Evolutionary conservation across 92 coral and sea anemone species (phyloP).

Genomic region (Parazoanthus atlanticus): DNA sequence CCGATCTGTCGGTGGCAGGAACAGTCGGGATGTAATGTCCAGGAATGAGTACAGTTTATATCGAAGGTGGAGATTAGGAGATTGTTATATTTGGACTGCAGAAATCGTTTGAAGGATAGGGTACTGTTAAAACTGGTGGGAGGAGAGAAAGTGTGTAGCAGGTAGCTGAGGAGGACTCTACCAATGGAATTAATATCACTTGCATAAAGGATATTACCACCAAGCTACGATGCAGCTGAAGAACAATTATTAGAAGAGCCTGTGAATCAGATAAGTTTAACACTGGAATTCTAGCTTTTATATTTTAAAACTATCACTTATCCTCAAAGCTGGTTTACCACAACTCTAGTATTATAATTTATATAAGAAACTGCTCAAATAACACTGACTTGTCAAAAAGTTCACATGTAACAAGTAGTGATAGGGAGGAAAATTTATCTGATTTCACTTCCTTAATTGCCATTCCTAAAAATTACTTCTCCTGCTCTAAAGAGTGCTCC

Average conservation of each 20-base stretch:
- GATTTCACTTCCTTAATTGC: neutral
- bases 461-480: constrained; percentile 1
- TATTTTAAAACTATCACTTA: neutral
- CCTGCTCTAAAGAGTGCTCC: neutral
- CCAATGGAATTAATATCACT: neutral
- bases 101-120: no score
- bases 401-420: neutral
- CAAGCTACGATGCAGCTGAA: neutral
- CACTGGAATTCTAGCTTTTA: neutral
- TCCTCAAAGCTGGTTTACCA: no score
- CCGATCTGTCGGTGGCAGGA: no score
- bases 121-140: no score
- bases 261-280: neutral
- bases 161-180: neutral
- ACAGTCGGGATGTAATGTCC: no score
- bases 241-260: neutral
- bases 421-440: neutral
- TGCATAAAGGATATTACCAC: neutral
- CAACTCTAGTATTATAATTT: neutral
- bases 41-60: no score
- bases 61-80: no score
- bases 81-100: no score
- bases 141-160: no score
- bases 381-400: neutral
- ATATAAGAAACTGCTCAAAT: neutral